Percentiles rank a stretch among this genome's conserved stretches.
Conservation (phyloP, 2,113 vertebrate genomes). For the Rhipidura dahli region DNA sequence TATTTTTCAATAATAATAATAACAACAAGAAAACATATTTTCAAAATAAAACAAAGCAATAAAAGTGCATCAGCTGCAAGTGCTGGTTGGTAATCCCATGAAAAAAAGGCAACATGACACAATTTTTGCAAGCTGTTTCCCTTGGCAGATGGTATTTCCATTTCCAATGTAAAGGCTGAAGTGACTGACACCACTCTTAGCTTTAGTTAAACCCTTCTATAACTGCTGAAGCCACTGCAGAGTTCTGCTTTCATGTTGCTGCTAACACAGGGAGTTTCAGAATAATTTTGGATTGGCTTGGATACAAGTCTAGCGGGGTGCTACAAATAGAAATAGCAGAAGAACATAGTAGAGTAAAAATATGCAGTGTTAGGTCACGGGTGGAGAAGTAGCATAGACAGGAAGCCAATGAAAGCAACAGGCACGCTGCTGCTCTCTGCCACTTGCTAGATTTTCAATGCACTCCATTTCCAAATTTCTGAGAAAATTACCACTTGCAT, state of each 20-base stretch:
- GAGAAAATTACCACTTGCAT: neutral
- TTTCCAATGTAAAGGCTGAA: neutral
- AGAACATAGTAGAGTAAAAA: conserved; percentile 47
- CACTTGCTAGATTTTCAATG: neutral
- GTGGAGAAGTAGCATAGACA: neutral
- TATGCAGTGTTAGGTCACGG: neutral
- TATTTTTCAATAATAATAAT: neutral
- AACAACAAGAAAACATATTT: neutral
- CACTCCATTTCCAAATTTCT: neutral
- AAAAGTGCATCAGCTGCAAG: neutral
- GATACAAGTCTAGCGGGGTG: conserved; percentile 52
- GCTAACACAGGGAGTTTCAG: conserved; percentile 38
- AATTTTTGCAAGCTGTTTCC: neutral
- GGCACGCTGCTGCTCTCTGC: neutral
- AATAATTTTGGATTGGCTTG: conserved; percentile 50
- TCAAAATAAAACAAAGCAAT: neutral
- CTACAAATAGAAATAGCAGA: conserved; percentile 69
- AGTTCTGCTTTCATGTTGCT: conserved; percentile 58
- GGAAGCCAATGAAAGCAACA: neutral
- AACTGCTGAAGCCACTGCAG: neutral
- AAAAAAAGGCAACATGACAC: neutral
- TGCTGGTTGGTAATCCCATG: neutral
- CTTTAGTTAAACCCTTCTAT: neutral
- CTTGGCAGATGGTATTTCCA: neutral
- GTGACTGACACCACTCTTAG: neutral